Evolutionary conservation across 2,888 invertebrate species (phyloP).

Genomic region (Tanytarsus gracilentus): DNA sequence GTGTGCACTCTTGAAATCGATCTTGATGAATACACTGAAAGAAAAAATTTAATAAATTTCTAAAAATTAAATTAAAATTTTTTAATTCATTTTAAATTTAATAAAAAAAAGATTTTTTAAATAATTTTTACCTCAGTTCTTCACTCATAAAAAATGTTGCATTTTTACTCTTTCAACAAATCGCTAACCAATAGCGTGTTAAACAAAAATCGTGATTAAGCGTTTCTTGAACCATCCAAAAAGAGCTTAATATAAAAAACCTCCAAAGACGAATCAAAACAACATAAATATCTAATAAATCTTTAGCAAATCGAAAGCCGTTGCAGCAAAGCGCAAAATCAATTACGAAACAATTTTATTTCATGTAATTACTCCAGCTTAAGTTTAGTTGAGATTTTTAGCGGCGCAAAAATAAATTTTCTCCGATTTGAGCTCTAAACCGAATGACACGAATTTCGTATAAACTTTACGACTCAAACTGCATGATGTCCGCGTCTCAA

Average conservation of each 20-base stretch:
- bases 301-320: background rate
- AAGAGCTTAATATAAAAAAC: background rate
- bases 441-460: conserved; percentile 1
- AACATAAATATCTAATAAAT: background rate
- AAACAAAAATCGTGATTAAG: background rate
- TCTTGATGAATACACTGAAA: background rate
- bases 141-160: too few relatives aligned
- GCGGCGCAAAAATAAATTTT: background rate
- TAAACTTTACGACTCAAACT: conserved; percentile 15
- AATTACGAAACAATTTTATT: conserved; percentile 7
- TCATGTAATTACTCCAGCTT: background rate
- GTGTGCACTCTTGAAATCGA: conserved; percentile 21
- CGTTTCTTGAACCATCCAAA: background rate
- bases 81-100: too few relatives aligned
- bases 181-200: background rate
- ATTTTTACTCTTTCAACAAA: too few relatives aligned
- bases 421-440: background rate
- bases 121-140: background rate
- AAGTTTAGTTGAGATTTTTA: background rate
- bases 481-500: conserved; percentile 1
- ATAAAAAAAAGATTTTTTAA: too few relatives aligned
- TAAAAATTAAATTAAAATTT: too few relatives aligned
- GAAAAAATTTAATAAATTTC: too few relatives aligned
- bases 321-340: background rate
- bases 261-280: background rate